These are phyloP conservation scores for Valencia hispanica DNA, from an alignment of 2,797 vertebrate genomes.

Conservation along the genomic window DNA sequence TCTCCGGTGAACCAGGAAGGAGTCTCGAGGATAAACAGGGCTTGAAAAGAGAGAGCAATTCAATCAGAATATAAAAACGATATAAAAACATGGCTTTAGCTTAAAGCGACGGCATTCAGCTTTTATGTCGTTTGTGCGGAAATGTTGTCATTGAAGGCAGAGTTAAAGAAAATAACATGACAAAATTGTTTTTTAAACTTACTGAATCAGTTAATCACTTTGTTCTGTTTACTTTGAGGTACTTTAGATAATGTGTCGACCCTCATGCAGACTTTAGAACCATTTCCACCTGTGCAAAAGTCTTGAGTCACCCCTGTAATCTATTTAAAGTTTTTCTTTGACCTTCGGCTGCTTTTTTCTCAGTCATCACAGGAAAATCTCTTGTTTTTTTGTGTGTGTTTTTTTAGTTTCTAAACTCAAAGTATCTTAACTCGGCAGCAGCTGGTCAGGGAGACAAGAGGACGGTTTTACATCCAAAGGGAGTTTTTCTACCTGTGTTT, in stretches of 20 bases:
- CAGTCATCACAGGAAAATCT: too few species aligned
- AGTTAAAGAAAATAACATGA: neutral
- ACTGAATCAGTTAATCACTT: too few species aligned
- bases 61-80: neutral
- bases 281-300: neutral
- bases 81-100: neutral
- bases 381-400: too few species aligned
- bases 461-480: too few species aligned
- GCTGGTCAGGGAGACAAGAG: too few species aligned
- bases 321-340: too few species aligned
- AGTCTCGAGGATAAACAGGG: fast-evolving
- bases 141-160: neutral
- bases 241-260: neutral
- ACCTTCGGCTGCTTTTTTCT: too few species aligned
- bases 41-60: neutral
- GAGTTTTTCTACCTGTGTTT: too few species aligned
- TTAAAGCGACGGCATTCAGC: neutral
- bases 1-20: neutral
- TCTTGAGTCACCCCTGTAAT: neutral
- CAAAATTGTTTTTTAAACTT: too few species aligned
- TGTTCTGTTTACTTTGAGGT: neutral
- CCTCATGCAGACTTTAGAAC: too few species aligned
- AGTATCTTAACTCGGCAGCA: too few species aligned
- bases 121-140: neutral
- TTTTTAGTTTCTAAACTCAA: too few species aligned